Evolutionary conservation across 2,113 vertebrate genomes (phyloP), one percentile per base, ranked within the genome.

Genomic region (Suncus etruscus): DNA sequence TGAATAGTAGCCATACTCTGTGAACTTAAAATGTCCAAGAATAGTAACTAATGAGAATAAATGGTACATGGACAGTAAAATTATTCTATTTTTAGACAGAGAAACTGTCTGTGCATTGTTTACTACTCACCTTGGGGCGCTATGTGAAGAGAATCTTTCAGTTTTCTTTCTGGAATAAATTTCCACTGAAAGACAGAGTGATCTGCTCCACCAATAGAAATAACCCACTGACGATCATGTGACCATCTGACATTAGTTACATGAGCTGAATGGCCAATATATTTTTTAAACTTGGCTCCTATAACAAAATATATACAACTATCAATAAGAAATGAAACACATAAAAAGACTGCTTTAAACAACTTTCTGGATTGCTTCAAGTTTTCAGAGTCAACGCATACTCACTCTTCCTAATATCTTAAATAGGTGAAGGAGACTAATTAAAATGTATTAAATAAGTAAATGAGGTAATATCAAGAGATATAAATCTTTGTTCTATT

Each of bases 151-250:
- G 98, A 97, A 94, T 99, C 99, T 97, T 99, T 99, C 72, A 99
- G 89, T 91, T 99, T 99, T 91, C 99, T 98, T 95, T 99, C 99
- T 10, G 99, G 98, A 95, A 99, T 98, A 97, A 99, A 99, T 96
- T 99, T 99, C 99, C 99, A 99, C 97, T 99, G 99, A 97, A 99
- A 99, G 96, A 99, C 99, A 68, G 99, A 99, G 95, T 99, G 99
- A 97, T 99, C 99, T 45, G 99, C 99, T 95, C 99, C 99, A 89
- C 99, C 99, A 77, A 99, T 99, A 86, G 98, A 99, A 96, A 99
- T 98, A 93, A 99, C 98, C 99, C 99, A 99, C 96, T 99, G 99
- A 97, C 99, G 99, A 97, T 99, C 99, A 86, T 99, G 98, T 18
- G 99, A 99, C 99, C 99, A 99, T 86, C 99, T 98, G 81, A 98